phyloP scores from a whole-genome alignment of 2,113 vertebrate genomes.

The Heterotis niloticus region DNA sequence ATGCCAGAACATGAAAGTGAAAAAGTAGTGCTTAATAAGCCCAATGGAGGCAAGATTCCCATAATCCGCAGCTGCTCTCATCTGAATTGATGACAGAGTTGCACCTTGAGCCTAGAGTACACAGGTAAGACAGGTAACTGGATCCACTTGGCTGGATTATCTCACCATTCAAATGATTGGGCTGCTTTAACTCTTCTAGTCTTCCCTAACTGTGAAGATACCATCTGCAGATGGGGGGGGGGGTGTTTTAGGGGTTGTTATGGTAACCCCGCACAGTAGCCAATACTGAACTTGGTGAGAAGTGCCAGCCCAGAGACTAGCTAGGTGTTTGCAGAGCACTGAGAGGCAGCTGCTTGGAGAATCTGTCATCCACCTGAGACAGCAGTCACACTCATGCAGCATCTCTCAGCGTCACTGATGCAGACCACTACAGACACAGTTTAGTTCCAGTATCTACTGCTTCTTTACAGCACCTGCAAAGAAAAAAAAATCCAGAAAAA shows the following conservation, averaged over 20 bases:
- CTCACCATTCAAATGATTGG: background rate
- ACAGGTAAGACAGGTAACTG: background rate
- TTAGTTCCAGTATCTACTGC: background rate
- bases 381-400: background rate
- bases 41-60: background rate
- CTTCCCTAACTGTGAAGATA: background rate
- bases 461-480: background rate
- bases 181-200: background rate
- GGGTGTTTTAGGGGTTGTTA: slow-evolving; percentile 19
- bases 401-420: background rate
- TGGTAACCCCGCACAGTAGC: slow-evolving; percentile 9
- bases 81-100: background rate
- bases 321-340: background rate
- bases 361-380: background rate
- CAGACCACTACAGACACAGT: too few species aligned
- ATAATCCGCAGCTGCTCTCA: background rate
- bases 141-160: background rate
- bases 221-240: background rate
- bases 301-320: background rate
- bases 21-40: too few species aligned
- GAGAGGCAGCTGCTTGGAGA: background rate
- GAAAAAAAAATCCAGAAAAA: background rate
- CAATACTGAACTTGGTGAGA: slow-evolving; percentile 3
- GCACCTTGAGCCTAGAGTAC: background rate
- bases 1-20: background rate